Evolutionary conservation across 2,113 vertebrate genomes (phyloP), one percentile per base, ranked within the genome.

Genomic region (Telmatochromis brachygnathus): DNA sequence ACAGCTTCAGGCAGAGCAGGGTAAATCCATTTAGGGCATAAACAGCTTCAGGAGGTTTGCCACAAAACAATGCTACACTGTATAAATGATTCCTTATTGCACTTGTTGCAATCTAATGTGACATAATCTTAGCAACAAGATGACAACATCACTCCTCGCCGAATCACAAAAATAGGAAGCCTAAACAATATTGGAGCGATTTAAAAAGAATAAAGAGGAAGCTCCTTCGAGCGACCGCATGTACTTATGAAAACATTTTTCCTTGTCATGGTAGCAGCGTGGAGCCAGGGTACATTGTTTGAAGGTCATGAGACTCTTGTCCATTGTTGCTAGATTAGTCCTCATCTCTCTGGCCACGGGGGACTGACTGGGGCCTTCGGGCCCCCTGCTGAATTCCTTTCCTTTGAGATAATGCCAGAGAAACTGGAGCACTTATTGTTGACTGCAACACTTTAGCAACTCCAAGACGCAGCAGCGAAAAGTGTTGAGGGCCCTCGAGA

Each of bases 331-430:
- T 68, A 68, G 53, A 81, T 87, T 84, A 82, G 75, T 77, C 85
- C 83, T 85, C 91, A 75, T 94, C 91, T 89, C 92, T 86, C 51
- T 84, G 87, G 87, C 84, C 90, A 89, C 79, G 9, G 85, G 89
- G 90, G 90, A 92, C 88, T 58, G 86, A 90, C 92, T 68, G 88
- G 77, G 90, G 87, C 85, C 82, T 73, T 75, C 3, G 37, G 83
- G 87, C 84, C 92, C 62, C 87, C 93, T 70, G 88, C 86, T 87
- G 93, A 94, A 96, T 96, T 96, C 95, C 94, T 95, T 96, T 95
- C 88, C 90, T 90, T 90, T 96, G 95, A 96, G 94, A 94, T 95
- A 95, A 96, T 91, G 84, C 82, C 53, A 79, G 60, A 89, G 93
- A 91, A 94, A 95, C 91, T 94, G 90, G 87, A 94, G 92, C 81